Conservation (phyloP, 2,797 vertebrate genomes). For the Peromyscus melanophrys region DNA sequence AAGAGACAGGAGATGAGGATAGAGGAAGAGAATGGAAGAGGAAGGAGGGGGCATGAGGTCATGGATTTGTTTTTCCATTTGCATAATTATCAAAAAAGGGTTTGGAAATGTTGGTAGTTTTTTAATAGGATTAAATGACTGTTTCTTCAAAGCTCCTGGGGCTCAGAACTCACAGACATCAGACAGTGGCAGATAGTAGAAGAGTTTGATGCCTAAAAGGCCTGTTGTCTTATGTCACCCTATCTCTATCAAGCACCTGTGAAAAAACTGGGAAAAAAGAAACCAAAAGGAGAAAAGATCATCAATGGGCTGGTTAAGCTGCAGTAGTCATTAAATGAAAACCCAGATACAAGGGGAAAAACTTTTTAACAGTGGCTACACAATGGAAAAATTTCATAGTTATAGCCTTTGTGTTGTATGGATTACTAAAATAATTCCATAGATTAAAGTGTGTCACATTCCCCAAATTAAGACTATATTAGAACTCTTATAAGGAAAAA, state of each 20-base stretch:
- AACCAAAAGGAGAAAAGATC: not conserved
- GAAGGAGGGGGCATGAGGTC: fast-evolving
- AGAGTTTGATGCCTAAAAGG: fast-evolving
- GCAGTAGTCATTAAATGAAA: not conserved
- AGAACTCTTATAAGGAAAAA: not conserved
- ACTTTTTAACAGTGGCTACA: not conserved
- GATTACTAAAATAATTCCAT: not conserved
- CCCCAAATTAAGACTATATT: not conserved
- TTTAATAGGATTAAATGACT: not conserved
- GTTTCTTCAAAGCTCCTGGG: not conserved
- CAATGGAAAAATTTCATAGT: not conserved
- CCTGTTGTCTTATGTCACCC: not conserved
- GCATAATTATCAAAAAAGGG: not conserved
- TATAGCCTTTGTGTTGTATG: not conserved
- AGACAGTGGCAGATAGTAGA: fast-evolving
- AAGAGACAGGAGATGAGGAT: fast-evolving
- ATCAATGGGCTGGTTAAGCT: not conserved
- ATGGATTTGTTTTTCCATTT: not conserved
- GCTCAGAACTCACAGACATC: not conserved
- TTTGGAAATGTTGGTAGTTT: not conserved
- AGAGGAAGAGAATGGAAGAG: too few species aligned
- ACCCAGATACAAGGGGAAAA: not conserved
- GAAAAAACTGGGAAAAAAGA: not conserved
- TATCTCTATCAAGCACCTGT: not conserved
- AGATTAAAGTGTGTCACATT: not conserved